These are phyloP conservation scores for Incurvaria masculella DNA, from an alignment of 2,888 invertebrate species.

Conservation along the genomic window DNA sequence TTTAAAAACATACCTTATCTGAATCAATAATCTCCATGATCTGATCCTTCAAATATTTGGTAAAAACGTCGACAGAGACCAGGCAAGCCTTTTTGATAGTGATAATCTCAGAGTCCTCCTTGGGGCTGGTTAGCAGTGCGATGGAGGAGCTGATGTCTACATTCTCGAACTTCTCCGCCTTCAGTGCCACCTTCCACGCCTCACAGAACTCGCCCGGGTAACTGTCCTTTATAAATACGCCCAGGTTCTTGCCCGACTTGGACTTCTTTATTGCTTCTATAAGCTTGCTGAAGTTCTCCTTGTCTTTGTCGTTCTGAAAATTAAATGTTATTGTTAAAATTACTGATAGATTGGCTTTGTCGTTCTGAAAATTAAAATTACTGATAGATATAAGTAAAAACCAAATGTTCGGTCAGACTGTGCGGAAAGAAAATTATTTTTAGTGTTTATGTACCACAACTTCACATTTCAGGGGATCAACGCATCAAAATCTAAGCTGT, in stretches of 20 bases:
- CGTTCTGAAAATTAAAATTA: not conserved
- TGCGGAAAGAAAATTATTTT: not conserved
- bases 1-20: conserved; percentile 75
- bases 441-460: not conserved
- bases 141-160: conserved; percentile 83
- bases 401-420: not conserved
- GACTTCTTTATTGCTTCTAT: conserved; percentile 81
- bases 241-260: conserved; percentile 83
- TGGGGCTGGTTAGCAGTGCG: conserved; percentile 87
- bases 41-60: conserved; percentile 94
- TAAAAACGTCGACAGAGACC: conserved; percentile 93
- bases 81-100: conserved; percentile 90
- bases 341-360: not conserved
- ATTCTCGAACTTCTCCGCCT: conserved; percentile 76
- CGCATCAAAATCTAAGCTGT: too few species aligned
- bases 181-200: conserved; percentile 79
- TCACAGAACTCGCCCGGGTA: conserved; percentile 93
- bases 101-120: conserved; percentile 90
- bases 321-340: conserved; percentile 9
- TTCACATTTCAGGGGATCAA: too few species aligned
- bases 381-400: not conserved
- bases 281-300: conserved; percentile 78
- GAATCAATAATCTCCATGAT: conserved; percentile 98
- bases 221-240: conserved; percentile 90
- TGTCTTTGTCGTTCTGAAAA: conserved; percentile 82